Evolutionary conservation across 2,888 invertebrate species (phyloP).

Genomic region (Aphrophora alni): DNA sequence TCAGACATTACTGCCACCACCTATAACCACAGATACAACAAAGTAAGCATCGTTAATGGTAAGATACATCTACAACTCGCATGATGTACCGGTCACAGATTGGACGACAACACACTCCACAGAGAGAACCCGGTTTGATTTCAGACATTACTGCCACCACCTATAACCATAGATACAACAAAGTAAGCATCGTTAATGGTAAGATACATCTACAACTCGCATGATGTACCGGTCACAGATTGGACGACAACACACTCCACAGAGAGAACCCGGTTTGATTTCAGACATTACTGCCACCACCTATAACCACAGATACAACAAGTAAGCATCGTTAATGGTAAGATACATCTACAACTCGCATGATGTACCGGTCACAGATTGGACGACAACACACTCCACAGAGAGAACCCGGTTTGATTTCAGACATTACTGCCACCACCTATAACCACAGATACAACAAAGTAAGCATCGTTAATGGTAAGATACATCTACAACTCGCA

Average conservation of each 20-base stretch:
- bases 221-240: too few species aligned
- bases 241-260: too few species aligned
- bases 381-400: slow-evolving; percentile 74
- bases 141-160: slow-evolving; percentile 25
- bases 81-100: slow-evolving; percentile 79
- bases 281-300: too few species aligned
- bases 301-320: too few species aligned
- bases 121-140: slow-evolving; percentile 53
- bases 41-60: slow-evolving; percentile 53
- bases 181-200: too few species aligned
- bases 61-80: slow-evolving; percentile 74
- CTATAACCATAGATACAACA: too few species aligned
- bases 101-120: slow-evolving; percentile 72
- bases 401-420: slow-evolving; percentile 31
- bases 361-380: slow-evolving; percentile 77
- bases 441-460: slow-evolving; percentile 72
- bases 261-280: too few species aligned
- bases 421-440: slow-evolving; percentile 22
- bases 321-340: slow-evolving; percentile 81
- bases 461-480: slow-evolving; percentile 81
- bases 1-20: slow-evolving; percentile 26
- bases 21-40: not conserved
- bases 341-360: slow-evolving; percentile 74
- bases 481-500: slow-evolving; percentile 74
- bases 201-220: too few species aligned